Base-by-base conservation (phyloP, 2,797 vertebrate species). In the Botia almorhae region DNA sequence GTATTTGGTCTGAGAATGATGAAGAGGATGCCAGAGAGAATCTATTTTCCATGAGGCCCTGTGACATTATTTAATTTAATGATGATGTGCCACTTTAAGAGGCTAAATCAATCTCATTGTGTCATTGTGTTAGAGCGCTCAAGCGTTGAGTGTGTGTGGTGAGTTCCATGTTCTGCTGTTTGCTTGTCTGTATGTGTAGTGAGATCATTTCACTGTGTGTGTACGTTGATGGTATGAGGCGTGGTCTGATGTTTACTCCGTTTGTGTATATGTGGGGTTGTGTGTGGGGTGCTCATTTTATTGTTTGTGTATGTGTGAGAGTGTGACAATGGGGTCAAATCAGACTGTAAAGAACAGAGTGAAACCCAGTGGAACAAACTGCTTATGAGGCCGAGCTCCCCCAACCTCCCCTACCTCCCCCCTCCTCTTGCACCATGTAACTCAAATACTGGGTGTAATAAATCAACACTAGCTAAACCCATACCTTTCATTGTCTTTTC, bases 11-110 rank as follows among this genome's bases (percentile, higher is more conserved):
- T 76, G 74, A 71, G 50, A 81, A 73, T 72, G 74, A 82, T 75
- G 60, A 83, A 79, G 81, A 64, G 50, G 51, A 85, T 81, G 84
- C 70, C 65, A 78, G 70, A 67, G 58, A 94, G 93, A 94, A 94
- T 94, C 93, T 94, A 92, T 88, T 89, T 82, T 81, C 72, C 21
- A 73, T 53, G 33, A 82, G 79, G 69, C 46, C 67, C 75, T 80
- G 78, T 85, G 84, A 84, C 81, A 85, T 87, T 84, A 86, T 84
- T 87, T 82, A 80, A 86, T 84, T 74, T 87, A 83, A 86, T 83
- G 81, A 80, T 83, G 79, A 85, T 81, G 83, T 83, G 71, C 80
- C 76, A 73, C 75, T 85, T 86, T 82, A 83, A 86, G 81, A 85
- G 74, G 51, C 74, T 83, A 81, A 86, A 87, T 87, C 86, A 87